Conservation (phyloP, 2,113 vertebrate species). For the Sigmodon hispidus region DNA sequence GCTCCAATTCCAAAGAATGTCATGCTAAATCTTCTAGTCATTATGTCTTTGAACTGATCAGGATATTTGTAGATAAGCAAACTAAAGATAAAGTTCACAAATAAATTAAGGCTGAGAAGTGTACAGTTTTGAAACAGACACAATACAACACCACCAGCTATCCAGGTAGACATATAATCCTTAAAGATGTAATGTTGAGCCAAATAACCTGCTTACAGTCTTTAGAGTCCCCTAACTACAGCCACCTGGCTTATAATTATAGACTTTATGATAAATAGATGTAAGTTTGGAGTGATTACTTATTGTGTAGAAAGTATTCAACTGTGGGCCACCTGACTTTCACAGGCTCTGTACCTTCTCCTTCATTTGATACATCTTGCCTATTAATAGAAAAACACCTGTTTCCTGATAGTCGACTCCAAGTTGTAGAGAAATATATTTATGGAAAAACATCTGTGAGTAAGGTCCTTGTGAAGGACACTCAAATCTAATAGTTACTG, state of each 20-base stretch:
- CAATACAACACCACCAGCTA: too few relatives aligned
- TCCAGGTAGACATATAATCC: slow-evolving; percentile 76
- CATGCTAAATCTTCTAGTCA: not conserved
- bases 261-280: slow-evolving; percentile 85
- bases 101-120: not conserved
- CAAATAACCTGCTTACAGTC: slow-evolving; percentile 83
- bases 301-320: slow-evolving; percentile 88
- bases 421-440: slow-evolving; percentile 68
- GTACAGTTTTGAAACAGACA: not conserved
- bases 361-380: slow-evolving; percentile 79
- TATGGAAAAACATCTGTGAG: slow-evolving; percentile 80
- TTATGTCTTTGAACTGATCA: not conserved
- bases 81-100: not conserved
- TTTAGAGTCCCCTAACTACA: slow-evolving; percentile 83
- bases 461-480: slow-evolving; percentile 84
- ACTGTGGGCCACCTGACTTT: slow-evolving; percentile 86
- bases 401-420: slow-evolving; percentile 86
- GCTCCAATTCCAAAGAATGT: not conserved
- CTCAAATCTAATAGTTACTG: slow-evolving; percentile 65
- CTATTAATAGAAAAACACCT: slow-evolving; percentile 89
- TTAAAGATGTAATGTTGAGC: slow-evolving; percentile 76
- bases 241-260: slow-evolving; percentile 89
- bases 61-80: not conserved
- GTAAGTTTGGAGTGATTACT: slow-evolving; percentile 87
- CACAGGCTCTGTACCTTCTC: slow-evolving; percentile 81